Evolutionary conservation across 2,113 vertebrate species (phyloP), one percentile per base, ranked within the genome.

Genomic region (Jacana jacana): DNA sequence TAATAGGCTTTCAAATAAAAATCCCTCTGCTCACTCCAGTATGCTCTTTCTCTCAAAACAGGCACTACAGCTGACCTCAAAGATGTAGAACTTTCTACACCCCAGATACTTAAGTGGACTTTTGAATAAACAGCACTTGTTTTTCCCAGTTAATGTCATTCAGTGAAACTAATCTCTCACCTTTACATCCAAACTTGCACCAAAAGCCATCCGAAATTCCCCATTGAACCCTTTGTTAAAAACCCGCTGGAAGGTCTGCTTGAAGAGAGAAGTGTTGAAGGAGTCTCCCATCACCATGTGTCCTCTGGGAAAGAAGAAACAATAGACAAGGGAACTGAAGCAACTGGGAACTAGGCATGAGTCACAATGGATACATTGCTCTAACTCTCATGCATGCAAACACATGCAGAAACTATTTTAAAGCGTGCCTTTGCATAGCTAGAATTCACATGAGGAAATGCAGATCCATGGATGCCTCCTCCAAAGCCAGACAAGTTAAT

Each of bases 211-310:
- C 92, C 98, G 98, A 97, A 99, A 99, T 85, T 99, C 98, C 54
- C 99, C 99, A 2, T 98, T 99, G 96, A 98, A 98, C 95, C 99
- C 99, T 97, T 99, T 99, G 95, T 97, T 99, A 75, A 99, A 99
- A 54, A 99, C 99, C 72, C 99, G 98, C 96, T 99, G 99, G 97
- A 99, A 99, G n/a, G 99, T 99, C 98, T 99, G 99, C 96, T 99
- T 99, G 97, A 99, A 99, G 82, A 99, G 98, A 35, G 99, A 99
- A 24, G 99, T 99, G 88, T 99, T 99, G 98, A 99, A 99, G 69
- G 99, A 99, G 97, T 99, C 99, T 83, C 99, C 99, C 99, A 99
- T 99, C 77, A 99, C 99, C 97, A 99, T 99, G 96, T 99, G 98
- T 42, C 99, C 99, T 55, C 99, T 99, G 89, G 73, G 44, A 96